phyloP scores from a whole-genome alignment of 2,888 invertebrate genomes.

The Myopa tessellatipennis region DNA sequence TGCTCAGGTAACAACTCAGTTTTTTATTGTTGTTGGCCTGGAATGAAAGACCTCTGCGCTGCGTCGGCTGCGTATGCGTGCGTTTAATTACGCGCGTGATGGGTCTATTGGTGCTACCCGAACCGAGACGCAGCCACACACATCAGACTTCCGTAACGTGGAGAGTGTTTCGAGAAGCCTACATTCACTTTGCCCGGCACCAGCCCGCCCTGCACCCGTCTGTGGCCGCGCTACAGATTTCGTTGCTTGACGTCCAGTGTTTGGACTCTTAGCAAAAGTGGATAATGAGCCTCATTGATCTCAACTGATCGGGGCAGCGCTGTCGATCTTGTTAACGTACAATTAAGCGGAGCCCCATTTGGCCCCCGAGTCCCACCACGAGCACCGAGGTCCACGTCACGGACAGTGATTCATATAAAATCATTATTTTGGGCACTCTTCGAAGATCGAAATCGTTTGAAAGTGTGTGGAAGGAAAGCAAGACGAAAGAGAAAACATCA shows the following conservation, averaged over 20 bases:
- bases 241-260: slow-evolving; percentile 26
- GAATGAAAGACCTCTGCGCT: background rate
- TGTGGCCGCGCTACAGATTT: background rate
- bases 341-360: slow-evolving; percentile 10
- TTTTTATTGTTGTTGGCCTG: background rate
- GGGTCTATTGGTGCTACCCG: slow-evolving; percentile 42
- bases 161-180: background rate
- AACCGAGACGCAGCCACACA: slow-evolving; percentile 16
- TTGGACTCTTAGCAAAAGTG: slow-evolving; percentile 29
- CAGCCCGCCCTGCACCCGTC: background rate
- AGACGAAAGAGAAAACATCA: background rate
- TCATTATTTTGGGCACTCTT: slow-evolving; percentile 11
- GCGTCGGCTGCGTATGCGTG: slow-evolving; percentile 36
- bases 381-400: background rate
- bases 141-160: background rate
- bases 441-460: background rate
- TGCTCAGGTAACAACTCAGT: background rate
- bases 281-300: slow-evolving; percentile 33
- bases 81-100: slow-evolving; percentile 41
- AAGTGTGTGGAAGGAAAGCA: background rate
- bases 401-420: slow-evolving; percentile 27
- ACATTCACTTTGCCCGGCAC: background rate
- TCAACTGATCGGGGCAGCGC: slow-evolving; percentile 8
- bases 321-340: slow-evolving; percentile 27
- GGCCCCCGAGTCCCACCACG: background rate